Evolutionary conservation across 2,797 vertebrate genomes (phyloP), one percentile per base, ranked within the genome.

Genomic region (Lithobates sylvaticus): DNA sequence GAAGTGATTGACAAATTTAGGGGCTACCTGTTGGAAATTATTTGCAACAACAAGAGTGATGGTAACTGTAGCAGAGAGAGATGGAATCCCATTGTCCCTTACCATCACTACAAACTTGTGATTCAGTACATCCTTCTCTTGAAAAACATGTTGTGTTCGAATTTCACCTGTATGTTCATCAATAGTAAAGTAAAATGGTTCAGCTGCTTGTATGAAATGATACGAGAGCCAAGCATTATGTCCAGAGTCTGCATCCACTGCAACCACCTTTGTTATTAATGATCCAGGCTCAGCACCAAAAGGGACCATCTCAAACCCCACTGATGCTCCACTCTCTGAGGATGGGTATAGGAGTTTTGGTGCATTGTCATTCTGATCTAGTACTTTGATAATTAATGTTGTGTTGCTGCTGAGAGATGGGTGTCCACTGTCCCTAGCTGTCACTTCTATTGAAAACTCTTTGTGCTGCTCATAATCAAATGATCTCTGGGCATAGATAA

Each of bases 31-130:
- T 86, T 92, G 91, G 82, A 91, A 91, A 73, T 89, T 91, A 90
- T 89, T 88, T 76, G 88, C 84, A 71, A 90, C 72, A 18, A 87
- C 54, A 32, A 87, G n/a, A 34, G 44, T 87, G 3, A 89, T 69
- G 1, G 77, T 84, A 34, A 29, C 68, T 23, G 83, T 89, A 83
- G 36, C 88, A 88, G 93, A 93, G 27, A 90, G 92, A 89, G 89
- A 87, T 54, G 92, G 92, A 69, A 92, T 88, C n/a, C 94, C 95
- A 81, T 94, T 94, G 91, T 95, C 95, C 89, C 92, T 92, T 81
- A 96, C 94, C 74, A 93, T 89, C 77, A 95, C 90, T 89, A 90
- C 82, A 88, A 96, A 90, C 89, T 91, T 94, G 71, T 96, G 94
- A 83, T 93, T 95, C 47, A 94, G 90, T 13, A 88, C 89, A 90